Conservation (phyloP, 2,797 vertebrate genomes). For the Tenualosa thibaudeaui region DNA sequence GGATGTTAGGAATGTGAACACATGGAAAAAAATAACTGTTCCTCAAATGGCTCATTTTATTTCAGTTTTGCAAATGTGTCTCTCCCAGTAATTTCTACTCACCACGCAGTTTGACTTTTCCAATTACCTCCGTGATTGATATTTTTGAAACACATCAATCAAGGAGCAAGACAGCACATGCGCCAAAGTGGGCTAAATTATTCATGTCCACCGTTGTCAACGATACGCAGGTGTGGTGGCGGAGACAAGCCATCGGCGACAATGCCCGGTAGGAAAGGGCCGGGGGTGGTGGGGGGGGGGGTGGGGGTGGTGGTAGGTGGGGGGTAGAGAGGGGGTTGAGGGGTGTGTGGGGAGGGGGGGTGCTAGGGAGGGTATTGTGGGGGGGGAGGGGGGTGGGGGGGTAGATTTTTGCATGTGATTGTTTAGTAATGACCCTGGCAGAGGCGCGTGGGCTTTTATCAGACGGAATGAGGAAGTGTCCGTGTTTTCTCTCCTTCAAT, state of each 20-base stretch:
- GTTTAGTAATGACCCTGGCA: constrained; percentile 3
- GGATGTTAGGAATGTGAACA: neutral
- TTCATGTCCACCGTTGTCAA: constrained; percentile 2
- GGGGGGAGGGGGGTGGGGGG: neutral
- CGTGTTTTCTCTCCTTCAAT: constrained; percentile 15
- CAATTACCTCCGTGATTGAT: constrained; percentile 18
- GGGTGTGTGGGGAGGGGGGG: neutral
- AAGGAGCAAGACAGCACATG: neutral
- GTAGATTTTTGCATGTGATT: constrained; percentile 19
- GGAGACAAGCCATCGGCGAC: neutral
- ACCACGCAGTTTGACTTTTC: constrained; percentile 20
- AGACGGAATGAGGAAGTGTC: constrained; percentile 7
- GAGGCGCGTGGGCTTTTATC: constrained; percentile 10
- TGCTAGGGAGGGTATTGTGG: neutral
- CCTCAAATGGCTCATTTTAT: constrained; percentile 12
- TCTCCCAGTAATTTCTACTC: constrained; percentile 18
- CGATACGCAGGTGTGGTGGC: neutral
- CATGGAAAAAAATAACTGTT: neutral
- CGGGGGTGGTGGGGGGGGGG: neutral
- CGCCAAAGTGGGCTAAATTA: neutral
- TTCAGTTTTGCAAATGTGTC: neutral
- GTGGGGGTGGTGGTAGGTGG: neutral
- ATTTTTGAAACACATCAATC: constrained; percentile 21
- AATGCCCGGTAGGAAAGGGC: no score
- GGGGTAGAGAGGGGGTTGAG: neutral